These are phyloP conservation scores for Drosophila seguyi DNA, from an alignment of 1,140 invertebrate genomes.

Conservation along the genomic window DNA sequence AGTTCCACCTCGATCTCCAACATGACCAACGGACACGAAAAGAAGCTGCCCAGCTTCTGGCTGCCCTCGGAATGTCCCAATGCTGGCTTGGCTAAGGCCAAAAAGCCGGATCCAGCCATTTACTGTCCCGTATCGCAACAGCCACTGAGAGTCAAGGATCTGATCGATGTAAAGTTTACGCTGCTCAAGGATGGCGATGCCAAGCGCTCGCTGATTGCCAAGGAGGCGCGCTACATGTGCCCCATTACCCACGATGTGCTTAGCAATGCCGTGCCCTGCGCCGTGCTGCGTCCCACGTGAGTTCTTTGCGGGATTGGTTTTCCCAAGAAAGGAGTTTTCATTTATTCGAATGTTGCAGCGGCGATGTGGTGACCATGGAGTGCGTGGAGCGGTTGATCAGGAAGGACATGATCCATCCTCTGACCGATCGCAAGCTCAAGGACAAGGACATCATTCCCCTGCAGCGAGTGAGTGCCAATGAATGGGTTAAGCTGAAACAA, in stretches of 20 bases:
- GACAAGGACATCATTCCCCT: constrained; percentile 97
- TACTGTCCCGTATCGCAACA: constrained; percentile 97
- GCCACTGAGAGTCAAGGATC: constrained; percentile 94
- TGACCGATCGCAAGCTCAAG: constrained; percentile 94
- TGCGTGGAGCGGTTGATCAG: constrained; percentile 98
- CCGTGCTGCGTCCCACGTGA: constrained; percentile 95
- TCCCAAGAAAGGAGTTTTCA: background rate
- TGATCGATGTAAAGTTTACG: constrained; percentile 97
- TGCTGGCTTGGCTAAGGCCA: constrained; percentile 89
- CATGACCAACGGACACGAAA: constrained; percentile 89
- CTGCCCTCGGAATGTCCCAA: constrained; percentile 97
- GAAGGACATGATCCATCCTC: constrained; percentile 98
- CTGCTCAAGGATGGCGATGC: constrained; percentile 94
- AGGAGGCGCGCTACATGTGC: constrained; percentile 97
- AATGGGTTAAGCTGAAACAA: background rate
- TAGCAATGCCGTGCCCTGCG: constrained; percentile 97
- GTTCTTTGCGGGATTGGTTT: constrained; percentile 56
- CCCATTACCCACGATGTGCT: constrained; percentile 98
- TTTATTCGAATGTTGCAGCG: constrained; percentile 79
- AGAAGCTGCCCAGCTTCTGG: constrained; percentile 98
- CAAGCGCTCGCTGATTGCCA: constrained; percentile 92
- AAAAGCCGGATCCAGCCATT: constrained; percentile 96
- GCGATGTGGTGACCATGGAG: constrained; percentile 98
- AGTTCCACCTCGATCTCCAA: constrained; percentile 89
- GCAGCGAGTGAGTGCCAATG: constrained; percentile 89